A percentile compares a stretch with the other conserved stretches of the same genome.
Conservation (phyloP, 2,797 vertebrate genomes). For the Alcedo quadribrachys region DNA sequence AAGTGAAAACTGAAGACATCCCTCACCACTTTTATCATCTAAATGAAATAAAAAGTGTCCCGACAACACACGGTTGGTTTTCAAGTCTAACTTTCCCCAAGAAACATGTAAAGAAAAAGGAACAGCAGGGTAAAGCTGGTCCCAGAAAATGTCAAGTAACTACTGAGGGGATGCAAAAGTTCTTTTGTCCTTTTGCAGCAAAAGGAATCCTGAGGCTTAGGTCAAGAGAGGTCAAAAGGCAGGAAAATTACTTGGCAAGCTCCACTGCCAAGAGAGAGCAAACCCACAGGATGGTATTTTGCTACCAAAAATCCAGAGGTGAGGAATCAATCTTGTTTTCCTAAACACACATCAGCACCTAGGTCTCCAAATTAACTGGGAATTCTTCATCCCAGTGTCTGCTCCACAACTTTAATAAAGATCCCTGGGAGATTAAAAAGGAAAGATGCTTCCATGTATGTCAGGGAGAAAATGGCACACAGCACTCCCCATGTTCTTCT, state of each 20-base stretch:
- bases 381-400: not conserved
- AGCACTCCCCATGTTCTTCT: not conserved
- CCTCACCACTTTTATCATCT: not conserved
- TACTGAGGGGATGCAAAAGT: not conserved
- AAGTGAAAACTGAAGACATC: not conserved
- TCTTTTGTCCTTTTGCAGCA: not conserved
- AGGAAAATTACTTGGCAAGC: not conserved
- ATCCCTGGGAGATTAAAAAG: not conserved
- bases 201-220: not conserved
- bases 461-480: not conserved
- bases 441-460: not conserved
- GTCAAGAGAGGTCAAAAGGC: not conserved
- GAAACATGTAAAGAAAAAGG: not conserved
- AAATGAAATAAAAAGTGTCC: not conserved
- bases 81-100: not conserved
- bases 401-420: not conserved
- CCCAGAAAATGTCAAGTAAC: not conserved
- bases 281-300: not conserved
- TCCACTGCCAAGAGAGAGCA: not conserved
- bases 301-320: not conserved
- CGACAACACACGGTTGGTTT: not conserved
- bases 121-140: not conserved
- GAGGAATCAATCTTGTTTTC: not conserved
- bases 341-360: not conserved
- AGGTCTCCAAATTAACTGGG: not conserved